Evolutionary conservation across 2,888 invertebrate species (phyloP), one percentile per base, ranked within the genome.

Genomic region (Hyppa rectilinea): DNA sequence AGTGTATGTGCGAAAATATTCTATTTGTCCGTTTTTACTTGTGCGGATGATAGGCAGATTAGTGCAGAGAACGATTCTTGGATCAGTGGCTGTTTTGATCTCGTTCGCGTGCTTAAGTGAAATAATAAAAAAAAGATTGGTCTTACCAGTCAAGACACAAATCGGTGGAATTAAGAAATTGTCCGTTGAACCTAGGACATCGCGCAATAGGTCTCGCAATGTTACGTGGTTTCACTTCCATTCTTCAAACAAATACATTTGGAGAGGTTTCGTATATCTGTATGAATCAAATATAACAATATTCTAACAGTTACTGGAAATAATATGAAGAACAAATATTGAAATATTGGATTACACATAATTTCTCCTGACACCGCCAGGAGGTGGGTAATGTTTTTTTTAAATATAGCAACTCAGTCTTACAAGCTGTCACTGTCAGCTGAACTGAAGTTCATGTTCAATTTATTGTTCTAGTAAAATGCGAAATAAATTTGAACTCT

Each of bases 401-500:
- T 7, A 0, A 58, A 4, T 12, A 26, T 23, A 26, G 56, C 20
- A 58, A 58, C 56, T 58, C 38, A 38, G 12, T 7, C 6, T 12
- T 23, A 17, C 3, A 26, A 26, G 12, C 40, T 75, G 45, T 52
- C 71, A 61, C 52, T 82, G 81, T 70, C 73, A 74, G 40, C 65
- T 55, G 62, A 62, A 78, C 50, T 23, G 23, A 38, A 29, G 36
- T 38, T n/a, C 14, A 50, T 50, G 23, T 38, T 36, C 2, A 45
- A 56, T 56, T 31, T 26, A 49, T 45, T 63, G 59, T 52, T 66
- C 4, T 34, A 45, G 0, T 47, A 36, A 38, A 43, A 75, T 66
- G 6, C 23, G n/a, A 78, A 77, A 64, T 29, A n/a, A 79, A 79
- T 71, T 40, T 81, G 26, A 64, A 67, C 79, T 64, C 17, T 81